Percentiles rank a stretch among this genome's conserved stretches.
These are phyloP conservation scores for Diabrotica balteata DNA, from an alignment of 2,888 invertebrate genomes.

Conservation along the genomic window DNA sequence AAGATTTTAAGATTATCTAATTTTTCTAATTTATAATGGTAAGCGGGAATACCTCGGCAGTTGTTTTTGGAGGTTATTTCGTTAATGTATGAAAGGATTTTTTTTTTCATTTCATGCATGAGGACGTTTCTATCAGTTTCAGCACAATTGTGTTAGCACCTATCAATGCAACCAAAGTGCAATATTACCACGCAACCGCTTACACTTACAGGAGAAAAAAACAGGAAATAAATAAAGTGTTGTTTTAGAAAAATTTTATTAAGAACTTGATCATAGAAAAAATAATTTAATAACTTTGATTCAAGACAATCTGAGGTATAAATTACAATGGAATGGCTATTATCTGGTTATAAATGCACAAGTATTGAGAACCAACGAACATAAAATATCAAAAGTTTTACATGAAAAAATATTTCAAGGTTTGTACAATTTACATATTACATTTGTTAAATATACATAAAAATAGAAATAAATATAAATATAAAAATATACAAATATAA, in stretches of 20 bases:
- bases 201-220: too few species aligned
- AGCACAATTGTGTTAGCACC: too few species aligned
- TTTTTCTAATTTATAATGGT: too few species aligned
- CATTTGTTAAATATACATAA: neutral
- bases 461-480: constrained; percentile 18
- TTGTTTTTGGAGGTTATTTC: too few species aligned
- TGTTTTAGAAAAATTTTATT: constrained; percentile 25
- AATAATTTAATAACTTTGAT: constrained; percentile 35
- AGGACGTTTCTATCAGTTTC: too few species aligned
- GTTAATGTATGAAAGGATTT: too few species aligned
- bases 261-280: constrained; percentile 31
- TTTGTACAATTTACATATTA: constrained; percentile 3
- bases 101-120: too few species aligned
- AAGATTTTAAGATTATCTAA: too few species aligned
- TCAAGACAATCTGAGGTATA: constrained; percentile 29
- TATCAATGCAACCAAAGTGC: too few species aligned
- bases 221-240: neutral
- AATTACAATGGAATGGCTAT: constrained; percentile 36
- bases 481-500: constrained; percentile 19
- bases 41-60: too few species aligned
- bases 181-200: too few species aligned
- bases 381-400: constrained; percentile 16
- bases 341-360: constrained; percentile 33
- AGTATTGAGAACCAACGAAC: constrained; percentile 12
- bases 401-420: constrained; percentile 25